phyloP scores from a whole-genome alignment of 2,888 invertebrate species.

The Tachina lurida region DNA sequence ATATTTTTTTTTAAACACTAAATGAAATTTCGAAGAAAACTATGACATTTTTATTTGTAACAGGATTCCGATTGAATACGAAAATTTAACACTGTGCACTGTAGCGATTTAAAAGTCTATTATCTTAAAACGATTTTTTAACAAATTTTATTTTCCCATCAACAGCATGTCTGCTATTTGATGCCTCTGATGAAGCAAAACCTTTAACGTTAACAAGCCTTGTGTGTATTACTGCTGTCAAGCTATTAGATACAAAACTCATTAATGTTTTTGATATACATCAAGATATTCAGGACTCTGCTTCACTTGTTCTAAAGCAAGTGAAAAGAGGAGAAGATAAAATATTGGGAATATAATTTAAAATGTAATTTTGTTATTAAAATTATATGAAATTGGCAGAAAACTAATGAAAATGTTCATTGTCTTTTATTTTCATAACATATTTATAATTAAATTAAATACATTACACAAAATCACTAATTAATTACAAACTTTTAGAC shows the following conservation, averaged over 20 bases:
- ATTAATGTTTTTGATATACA: neutral
- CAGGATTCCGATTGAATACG: too few relatives aligned
- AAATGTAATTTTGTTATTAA: neutral
- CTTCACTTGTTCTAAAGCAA: neutral
- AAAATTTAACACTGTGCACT: neutral
- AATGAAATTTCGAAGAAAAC: neutral
- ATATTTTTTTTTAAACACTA: neutral
- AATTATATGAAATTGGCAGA: too few relatives aligned
- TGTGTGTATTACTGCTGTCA: neutral
- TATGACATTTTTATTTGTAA: too few relatives aligned
- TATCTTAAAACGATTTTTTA: neutral
- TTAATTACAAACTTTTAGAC: neutral
- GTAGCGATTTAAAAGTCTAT: neutral
- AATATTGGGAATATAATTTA: neutral
- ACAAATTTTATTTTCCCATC: neutral
- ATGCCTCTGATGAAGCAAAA: neutral
- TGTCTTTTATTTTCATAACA: too few relatives aligned
- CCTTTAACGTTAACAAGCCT: neutral
- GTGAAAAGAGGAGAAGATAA: neutral
- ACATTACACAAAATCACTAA: too few relatives aligned
- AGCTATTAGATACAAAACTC: slow-evolving; percentile 1
- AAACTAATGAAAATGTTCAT: too few relatives aligned
- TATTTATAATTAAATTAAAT: too few relatives aligned
- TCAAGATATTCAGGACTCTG: neutral
- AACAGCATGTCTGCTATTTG: neutral